These are phyloP conservation scores for Papilio aristodemus DNA, from an alignment of 1,140 invertebrate species.

Conservation along the genomic window DNA sequence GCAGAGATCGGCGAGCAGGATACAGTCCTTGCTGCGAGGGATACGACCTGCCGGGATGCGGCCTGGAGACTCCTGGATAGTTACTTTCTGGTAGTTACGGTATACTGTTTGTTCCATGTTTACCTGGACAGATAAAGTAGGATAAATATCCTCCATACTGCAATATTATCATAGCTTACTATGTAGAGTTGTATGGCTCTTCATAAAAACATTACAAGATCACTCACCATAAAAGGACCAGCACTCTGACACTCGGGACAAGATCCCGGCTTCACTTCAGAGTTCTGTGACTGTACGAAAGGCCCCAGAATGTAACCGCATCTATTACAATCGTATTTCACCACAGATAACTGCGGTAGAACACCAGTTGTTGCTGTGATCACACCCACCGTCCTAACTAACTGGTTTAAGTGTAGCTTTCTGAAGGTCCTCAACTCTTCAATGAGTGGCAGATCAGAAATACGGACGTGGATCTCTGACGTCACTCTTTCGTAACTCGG, in stretches of 20 bases:
- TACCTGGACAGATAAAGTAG: too few relatives aligned
- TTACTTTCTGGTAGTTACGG: slow-evolving; percentile 99
- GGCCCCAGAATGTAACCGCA: slow-evolving; percentile 98
- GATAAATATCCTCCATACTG: too few relatives aligned
- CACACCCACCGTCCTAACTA: slow-evolving; percentile 95
- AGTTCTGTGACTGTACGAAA: slow-evolving; percentile 95
- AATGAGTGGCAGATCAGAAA: slow-evolving; percentile 96
- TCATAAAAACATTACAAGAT: too few relatives aligned
- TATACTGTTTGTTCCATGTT: slow-evolving; percentile 98
- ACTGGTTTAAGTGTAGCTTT: slow-evolving; percentile 97
- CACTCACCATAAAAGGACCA: slow-evolving; percentile 95
- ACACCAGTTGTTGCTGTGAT: slow-evolving; percentile 98
- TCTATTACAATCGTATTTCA: slow-evolving; percentile 98
- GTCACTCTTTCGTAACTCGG: slow-evolving; percentile 98
- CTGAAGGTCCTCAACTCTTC: slow-evolving; percentile 97
- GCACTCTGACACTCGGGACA: slow-evolving; percentile 99
- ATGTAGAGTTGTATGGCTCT: too few relatives aligned
- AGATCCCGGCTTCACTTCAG: slow-evolving; percentile 96
- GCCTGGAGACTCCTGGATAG: slow-evolving; percentile 97
- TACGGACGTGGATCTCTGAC: slow-evolving; percentile 95
- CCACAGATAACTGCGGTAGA: slow-evolving; percentile 95
- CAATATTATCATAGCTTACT: too few relatives aligned
- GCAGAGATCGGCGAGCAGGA: slow-evolving; percentile 96
- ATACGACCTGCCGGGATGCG: slow-evolving; percentile 97
- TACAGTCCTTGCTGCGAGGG: slow-evolving; percentile 98